Base-by-base conservation (phyloP, 2,888 invertebrate genomes). In the Lithophane ornitopus region DNA sequence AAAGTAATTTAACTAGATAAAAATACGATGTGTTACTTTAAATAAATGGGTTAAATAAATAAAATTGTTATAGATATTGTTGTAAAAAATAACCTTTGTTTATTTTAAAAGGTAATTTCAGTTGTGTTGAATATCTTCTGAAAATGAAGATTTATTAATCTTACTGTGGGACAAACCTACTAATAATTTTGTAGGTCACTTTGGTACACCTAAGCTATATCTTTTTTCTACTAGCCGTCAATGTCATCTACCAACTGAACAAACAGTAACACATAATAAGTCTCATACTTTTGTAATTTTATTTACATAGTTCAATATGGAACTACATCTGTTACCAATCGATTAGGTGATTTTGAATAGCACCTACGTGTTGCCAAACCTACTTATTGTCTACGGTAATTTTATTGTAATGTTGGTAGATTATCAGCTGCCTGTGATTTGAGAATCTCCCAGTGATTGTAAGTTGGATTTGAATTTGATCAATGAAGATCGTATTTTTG, bases 321-420 rank as follows among this genome's bases (percentile, higher is more conserved):
- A 80, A 81, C 80, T 88, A 89, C 81, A 76, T 81, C 80, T 85
- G 85, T 85, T 89, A 76, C 59, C 54, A 89, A 88, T 89, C 84
- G 87, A 89, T 89, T 88, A 87, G 79, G 80, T 78, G 66, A 82
- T 83, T 82, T 72, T 59, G 65, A 79, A 79, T 78, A 82, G 46
- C 46, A 70, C 72, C 41, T 75, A 73, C 58, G 74, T 76, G 72
- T 75, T 80, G 66, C 66, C n/a, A 52, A 62, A 70, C 26, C 52
- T 44, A 75, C 68, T 86, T 66, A 78, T 80, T 78, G 76, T 65
- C 58, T 65, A 73, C 58, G 28, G 65, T 70, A 81, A 74, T 78
- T 76, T 70, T 22, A 22, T 66, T 28, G 34, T 77, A 52, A 72
- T 72, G 16, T 58, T 49, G 6, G 61, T 54, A 34, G 67, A 78